These are phyloP conservation scores for Streblospio benedicti DNA, from an alignment of 1,140 invertebrate genomes.

Conservation along the genomic window DNA sequence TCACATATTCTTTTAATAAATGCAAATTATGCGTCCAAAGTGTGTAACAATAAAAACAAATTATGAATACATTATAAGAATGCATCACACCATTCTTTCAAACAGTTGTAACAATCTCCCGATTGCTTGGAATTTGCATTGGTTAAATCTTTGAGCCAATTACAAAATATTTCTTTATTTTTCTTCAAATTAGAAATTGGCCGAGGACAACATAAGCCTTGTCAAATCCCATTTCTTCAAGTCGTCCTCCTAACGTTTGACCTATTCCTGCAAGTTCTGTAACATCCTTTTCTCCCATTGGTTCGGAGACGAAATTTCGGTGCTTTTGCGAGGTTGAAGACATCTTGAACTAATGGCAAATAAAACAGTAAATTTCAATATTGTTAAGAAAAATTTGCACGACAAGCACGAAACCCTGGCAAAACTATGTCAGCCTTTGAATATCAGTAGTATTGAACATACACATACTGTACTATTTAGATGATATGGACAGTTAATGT, in stretches of 20 bases:
- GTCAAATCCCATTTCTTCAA: background rate
- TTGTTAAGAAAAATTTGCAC: no score
- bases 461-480: no score
- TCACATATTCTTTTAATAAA: no score
- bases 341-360: no score
- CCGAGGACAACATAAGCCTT: slow-evolving; percentile 96
- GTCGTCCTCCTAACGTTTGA: background rate
- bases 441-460: no score
- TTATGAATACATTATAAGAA: slow-evolving; percentile 39
- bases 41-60: no score
- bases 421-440: no score
- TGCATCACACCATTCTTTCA: slow-evolving; percentile 65
- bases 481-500: no score
- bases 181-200: slow-evolving; percentile 94
- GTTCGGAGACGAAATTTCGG: slow-evolving; percentile 5
- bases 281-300: slow-evolving; percentile 5
- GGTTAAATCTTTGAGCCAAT: slow-evolving; percentile 91
- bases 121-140: slow-evolving; percentile 86
- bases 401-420: no score
- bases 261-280: background rate
- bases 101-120: slow-evolving; percentile 82
- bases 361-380: slow-evolving; percentile 65
- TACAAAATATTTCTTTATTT: slow-evolving; percentile 87
- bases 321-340: slow-evolving; percentile 10
- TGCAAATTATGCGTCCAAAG: no score